Evolutionary conservation across 2,113 vertebrate genomes (phyloP), one percentile per base, ranked within the genome.

Genomic region (Paradisaea rubra): DNA sequence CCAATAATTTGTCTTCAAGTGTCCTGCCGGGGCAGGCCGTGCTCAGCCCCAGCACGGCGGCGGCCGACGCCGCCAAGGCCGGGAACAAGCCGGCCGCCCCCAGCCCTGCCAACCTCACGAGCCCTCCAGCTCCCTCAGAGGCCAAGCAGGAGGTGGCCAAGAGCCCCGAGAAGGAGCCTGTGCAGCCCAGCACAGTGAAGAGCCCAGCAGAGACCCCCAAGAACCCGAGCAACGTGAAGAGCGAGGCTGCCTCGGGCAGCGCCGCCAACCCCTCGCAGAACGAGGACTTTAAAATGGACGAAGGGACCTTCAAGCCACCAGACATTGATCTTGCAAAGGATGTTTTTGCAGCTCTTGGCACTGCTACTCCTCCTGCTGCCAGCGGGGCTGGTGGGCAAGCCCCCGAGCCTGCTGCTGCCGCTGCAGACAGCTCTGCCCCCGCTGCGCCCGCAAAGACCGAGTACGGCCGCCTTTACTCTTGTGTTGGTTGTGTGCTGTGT

Each of bases 281-380:
- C 91, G 98, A 98, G 98, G 99, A 99, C 97, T 98, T 98, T 97
- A 99, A 98, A 98, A 98, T 99, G 98, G 98, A 99, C 84, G 98
- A 98, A 98, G 99, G 98, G 97, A 98, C 97, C 98, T 98, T 98
- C 98, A 98, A 98, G 98, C 98, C 98, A 93, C 98, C 98, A 97
- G 98, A 98, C 98, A 98, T 98, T 98, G 98, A 98, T 89, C 98
- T 98, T 97, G 98, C 98, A 97, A 98, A 99, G 98, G 99, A 99
- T 98, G 98, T 98, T 97, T 98, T 99, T 98, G 98, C 98, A 96
- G 98, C 98, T 98, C 98, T 99, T 98, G 98, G 98, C 95, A 97
- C 97, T 95, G 69, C 98, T 81, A 80, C 98, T 97, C 83, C 83
- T 86, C 72, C 83, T 35, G 96, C 98, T 41, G 94, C 98, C 97